A percentile compares a stretch with the other conserved stretches of the same genome.
These are phyloP conservation scores for Microplitis mediator DNA, from an alignment of 1,140 invertebrate genomes.

Conservation along the genomic window DNA sequence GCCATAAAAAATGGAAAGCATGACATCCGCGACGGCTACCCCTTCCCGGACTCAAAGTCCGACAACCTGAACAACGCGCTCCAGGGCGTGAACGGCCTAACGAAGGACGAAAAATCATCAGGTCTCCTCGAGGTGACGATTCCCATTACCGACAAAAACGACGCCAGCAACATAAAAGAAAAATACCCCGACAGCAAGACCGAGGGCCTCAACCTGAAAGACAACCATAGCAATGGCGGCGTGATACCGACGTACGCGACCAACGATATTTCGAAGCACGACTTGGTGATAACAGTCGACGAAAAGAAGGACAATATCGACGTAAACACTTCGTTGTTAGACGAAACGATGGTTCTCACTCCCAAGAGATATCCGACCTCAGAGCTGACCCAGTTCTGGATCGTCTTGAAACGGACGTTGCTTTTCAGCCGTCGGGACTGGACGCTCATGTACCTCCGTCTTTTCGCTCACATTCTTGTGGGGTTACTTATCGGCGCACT, in stretches of 20 bases:
- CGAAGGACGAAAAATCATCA: constrained; percentile 44
- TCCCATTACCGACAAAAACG: constrained; percentile 59
- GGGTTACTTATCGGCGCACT: constrained; percentile 90
- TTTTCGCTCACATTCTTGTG: constrained; percentile 91
- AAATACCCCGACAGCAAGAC: constrained; percentile 63
- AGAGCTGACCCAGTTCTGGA: constrained; percentile 80
- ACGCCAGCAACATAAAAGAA: constrained; percentile 58
- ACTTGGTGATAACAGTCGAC: constrained; percentile 65
- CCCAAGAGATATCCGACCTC: constrained; percentile 78
- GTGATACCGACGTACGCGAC: constrained; percentile 66
- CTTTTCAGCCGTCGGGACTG: constrained; percentile 84
- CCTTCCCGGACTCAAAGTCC: constrained; percentile 65
- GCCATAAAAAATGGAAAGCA: constrained; percentile 83
- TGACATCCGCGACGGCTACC: constrained; percentile 72
- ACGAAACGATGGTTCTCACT: constrained; percentile 63
- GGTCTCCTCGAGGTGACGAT: constrained; percentile 48
- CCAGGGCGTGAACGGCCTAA: constrained; percentile 42
- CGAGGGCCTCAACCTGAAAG: constrained; percentile 42
- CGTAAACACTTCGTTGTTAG: constrained; percentile 67
- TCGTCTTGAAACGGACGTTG: constrained; percentile 77
- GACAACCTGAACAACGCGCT: constrained; percentile 69
- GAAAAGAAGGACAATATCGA: constrained; percentile 72
- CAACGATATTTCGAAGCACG: constrained; percentile 72
- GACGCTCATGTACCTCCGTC: constrained; percentile 92
- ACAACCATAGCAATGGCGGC: constrained; percentile 44